phyloP scores from a whole-genome alignment of 2,797 vertebrate species.

The Chelmon rostratus region DNA sequence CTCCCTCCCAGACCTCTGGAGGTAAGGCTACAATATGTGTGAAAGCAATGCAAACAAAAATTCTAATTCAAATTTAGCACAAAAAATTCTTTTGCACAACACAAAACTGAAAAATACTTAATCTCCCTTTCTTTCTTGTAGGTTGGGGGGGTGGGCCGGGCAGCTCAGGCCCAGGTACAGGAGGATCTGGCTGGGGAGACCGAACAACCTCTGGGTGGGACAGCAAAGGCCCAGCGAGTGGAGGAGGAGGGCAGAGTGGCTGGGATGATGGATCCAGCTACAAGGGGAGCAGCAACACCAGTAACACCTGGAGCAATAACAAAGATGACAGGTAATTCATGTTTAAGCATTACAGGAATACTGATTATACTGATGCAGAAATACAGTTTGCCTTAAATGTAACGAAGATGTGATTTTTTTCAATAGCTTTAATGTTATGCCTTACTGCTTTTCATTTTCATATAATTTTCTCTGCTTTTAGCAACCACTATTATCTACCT shows the following conservation, averaged over 20 bases:
- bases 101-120: not conserved
- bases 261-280: conserved; percentile 91
- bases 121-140: conserved; percentile 35
- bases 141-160: conserved; percentile 88
- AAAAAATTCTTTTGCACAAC: not conserved
- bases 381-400: not conserved
- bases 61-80: not conserved
- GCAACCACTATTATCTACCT: not conserved
- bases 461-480: not conserved
- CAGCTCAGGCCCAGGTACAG: conserved; percentile 87
- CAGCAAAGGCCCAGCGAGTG: conserved; percentile 85
- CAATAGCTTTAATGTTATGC: not conserved
- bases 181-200: conserved; percentile 92
- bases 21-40: conserved; percentile 55
- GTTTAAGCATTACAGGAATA: not conserved
- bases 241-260: conserved; percentile 88
- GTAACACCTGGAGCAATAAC: conserved; percentile 88
- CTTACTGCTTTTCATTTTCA: not conserved
- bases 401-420: not conserved
- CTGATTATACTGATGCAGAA: not conserved
- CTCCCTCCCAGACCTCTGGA: conserved; percentile 89
- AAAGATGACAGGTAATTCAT: conserved; percentile 90
- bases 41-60: not conserved
- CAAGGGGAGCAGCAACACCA: conserved; percentile 81
- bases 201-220: conserved; percentile 92